Conservation (phyloP, 2,888 invertebrate genomes). For the Zhengitettix transpicula region DNA sequence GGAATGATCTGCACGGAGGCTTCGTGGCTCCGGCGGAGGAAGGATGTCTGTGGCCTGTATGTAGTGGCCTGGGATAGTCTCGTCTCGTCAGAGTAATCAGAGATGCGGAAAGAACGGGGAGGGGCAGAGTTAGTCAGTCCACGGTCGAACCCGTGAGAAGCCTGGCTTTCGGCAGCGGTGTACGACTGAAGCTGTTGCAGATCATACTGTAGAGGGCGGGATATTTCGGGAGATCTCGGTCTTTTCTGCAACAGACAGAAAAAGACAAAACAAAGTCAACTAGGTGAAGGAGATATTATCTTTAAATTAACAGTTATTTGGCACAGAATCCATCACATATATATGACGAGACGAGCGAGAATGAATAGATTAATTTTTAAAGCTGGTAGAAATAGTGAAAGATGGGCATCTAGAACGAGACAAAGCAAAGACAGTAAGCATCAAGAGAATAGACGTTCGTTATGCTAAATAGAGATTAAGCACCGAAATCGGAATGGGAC, state of each 20-base stretch:
- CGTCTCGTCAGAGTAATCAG: slow-evolving; percentile 6
- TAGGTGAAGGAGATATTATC: not conserved
- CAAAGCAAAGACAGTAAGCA: too few relatives aligned
- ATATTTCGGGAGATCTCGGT: slow-evolving; percentile 13
- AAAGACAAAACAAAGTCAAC: slow-evolving; percentile 9
- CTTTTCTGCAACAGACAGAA: slow-evolving; percentile 17
- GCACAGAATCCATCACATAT: too few relatives aligned
- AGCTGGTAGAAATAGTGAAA: too few relatives aligned
- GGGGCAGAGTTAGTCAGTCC: not conserved
- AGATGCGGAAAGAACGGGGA: not conserved
- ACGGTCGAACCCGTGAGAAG: not conserved
- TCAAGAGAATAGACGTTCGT: too few relatives aligned
- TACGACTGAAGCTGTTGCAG: slow-evolving; percentile 1
- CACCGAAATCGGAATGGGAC: too few relatives aligned
- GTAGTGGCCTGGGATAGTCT: slow-evolving; percentile 9
- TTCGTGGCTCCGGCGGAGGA: not conserved
- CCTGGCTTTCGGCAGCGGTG: not conserved
- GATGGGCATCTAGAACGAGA: too few relatives aligned
- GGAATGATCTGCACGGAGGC: slow-evolving; percentile 14
- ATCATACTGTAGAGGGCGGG: slow-evolving; percentile 5
- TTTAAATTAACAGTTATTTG: too few relatives aligned
- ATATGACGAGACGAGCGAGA: too few relatives aligned
- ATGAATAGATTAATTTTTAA: too few relatives aligned
- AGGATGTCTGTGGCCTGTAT: slow-evolving; percentile 4
- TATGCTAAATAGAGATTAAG: too few relatives aligned